Percentiles rank a stretch among this genome's conserved stretches.
Evolutionary conservation across 2,888 invertebrate genomes (phyloP).

Genomic region (Kryphioiulus occultus): DNA sequence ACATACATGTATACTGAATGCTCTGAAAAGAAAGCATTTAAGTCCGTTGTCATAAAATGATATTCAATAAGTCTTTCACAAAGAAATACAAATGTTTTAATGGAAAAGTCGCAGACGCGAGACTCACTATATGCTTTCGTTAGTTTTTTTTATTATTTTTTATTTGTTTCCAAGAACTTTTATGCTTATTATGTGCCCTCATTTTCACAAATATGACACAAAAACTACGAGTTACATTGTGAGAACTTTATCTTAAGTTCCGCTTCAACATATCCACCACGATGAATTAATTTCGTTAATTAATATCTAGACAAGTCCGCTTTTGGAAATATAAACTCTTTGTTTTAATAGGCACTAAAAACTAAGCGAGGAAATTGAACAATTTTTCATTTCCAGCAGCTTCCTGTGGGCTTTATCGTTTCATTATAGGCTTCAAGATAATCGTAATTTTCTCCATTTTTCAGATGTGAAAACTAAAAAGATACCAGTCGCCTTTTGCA

Average conservation of each 20-base stretch:
- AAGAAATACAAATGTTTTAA: not conserved
- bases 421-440: not conserved
- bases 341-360: conserved; percentile 26
- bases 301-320: not conserved
- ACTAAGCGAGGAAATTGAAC: conserved; percentile 11
- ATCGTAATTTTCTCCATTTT: not conserved
- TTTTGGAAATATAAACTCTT: conserved; percentile 1
- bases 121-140: not conserved
- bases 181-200: not conserved
- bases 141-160: not conserved
- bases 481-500: not conserved
- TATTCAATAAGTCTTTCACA: too few species aligned
- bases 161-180: not conserved
- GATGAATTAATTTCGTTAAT: not conserved
- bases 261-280: not conserved
- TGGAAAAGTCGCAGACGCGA: not conserved
- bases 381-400: not conserved
- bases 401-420: not conserved
- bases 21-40: too few species aligned
- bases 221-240: not conserved
- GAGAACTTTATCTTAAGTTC: not conserved
- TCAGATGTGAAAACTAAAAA: not conserved
- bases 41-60: too few species aligned
- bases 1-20: too few species aligned
- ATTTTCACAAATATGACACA: not conserved